These are phyloP conservation scores for Sylvia atricapilla DNA, from an alignment of 2,113 vertebrate genomes.

Conservation along the genomic window DNA sequence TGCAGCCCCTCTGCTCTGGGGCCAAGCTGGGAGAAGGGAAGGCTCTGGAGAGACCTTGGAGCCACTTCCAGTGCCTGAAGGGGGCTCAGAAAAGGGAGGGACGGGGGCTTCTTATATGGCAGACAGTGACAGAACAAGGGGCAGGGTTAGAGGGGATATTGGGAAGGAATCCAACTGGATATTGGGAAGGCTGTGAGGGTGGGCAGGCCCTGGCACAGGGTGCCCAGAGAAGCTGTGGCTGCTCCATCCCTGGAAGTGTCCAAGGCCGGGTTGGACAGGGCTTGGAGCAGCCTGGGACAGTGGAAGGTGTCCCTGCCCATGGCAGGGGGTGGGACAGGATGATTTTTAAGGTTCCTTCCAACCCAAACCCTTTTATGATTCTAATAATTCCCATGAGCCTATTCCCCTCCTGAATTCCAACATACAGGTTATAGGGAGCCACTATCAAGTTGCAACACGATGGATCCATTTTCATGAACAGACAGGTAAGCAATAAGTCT, in stretches of 20 bases:
- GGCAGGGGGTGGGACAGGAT: neutral
- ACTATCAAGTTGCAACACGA: neutral
- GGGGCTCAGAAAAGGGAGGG: neutral
- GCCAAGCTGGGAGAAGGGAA: neutral
- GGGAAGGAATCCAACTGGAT: neutral
- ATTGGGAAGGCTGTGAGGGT: neutral
- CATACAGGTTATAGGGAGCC: neutral
- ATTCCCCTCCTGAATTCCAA: neutral
- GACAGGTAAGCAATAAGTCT: slow-evolving; percentile 23
- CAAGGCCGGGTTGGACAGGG: accelerated
- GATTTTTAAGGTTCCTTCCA: neutral
- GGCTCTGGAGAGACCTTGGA: neutral
- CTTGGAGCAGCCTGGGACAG: accelerated
- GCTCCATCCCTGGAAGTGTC: neutral
- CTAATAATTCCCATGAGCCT: neutral
- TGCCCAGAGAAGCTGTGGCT: neutral
- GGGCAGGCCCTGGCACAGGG: neutral
- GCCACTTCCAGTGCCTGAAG: neutral
- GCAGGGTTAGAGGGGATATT: neutral
- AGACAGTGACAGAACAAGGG: neutral
- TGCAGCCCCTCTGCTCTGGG: neutral
- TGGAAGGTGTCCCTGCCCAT: neutral
- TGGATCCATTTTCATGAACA: neutral
- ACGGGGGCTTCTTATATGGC: neutral
- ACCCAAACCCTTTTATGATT: neutral